Evolutionary conservation across 2,113 vertebrate genomes (phyloP).

Genomic region (Lepus timidus): DNA sequence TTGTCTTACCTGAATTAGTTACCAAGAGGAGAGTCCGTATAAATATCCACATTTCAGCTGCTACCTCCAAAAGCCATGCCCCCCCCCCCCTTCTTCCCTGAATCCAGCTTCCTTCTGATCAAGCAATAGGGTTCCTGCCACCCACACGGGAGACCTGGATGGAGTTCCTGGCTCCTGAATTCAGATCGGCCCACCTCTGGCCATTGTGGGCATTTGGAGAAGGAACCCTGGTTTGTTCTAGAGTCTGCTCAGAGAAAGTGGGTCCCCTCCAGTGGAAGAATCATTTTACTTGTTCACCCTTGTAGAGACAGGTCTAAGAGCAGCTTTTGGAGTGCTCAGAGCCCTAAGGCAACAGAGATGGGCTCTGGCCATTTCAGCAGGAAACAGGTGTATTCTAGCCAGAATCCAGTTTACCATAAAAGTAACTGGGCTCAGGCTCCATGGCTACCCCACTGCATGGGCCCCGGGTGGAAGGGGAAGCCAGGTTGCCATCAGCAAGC

Average conservation of each 20-base stretch:
- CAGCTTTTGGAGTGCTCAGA: neutral
- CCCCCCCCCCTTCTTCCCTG: neutral
- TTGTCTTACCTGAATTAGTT: neutral
- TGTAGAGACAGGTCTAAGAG: neutral
- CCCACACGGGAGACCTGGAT: too few relatives aligned
- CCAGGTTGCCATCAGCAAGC: neutral
- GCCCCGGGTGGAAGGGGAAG: neutral
- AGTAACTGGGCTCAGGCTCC: neutral
- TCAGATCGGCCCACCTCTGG: too few relatives aligned
- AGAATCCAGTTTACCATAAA: neutral
- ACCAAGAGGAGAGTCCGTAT: neutral
- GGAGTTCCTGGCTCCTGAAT: too few relatives aligned
- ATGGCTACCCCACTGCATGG: neutral
- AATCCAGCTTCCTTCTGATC: too few relatives aligned
- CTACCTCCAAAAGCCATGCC: neutral
- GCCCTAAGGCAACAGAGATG: neutral
- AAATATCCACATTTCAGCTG: neutral
- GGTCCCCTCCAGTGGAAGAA: neutral
- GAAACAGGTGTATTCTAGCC: neutral
- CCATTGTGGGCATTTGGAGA: neutral
- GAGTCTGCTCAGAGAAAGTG: neutral
- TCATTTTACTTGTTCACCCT: neutral
- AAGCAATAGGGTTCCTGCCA: too few relatives aligned
- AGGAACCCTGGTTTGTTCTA: neutral
- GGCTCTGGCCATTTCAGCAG: neutral